These are phyloP conservation scores for Campoletis raptor DNA, from an alignment of 2,888 invertebrate species.

Conservation along the genomic window DNA sequence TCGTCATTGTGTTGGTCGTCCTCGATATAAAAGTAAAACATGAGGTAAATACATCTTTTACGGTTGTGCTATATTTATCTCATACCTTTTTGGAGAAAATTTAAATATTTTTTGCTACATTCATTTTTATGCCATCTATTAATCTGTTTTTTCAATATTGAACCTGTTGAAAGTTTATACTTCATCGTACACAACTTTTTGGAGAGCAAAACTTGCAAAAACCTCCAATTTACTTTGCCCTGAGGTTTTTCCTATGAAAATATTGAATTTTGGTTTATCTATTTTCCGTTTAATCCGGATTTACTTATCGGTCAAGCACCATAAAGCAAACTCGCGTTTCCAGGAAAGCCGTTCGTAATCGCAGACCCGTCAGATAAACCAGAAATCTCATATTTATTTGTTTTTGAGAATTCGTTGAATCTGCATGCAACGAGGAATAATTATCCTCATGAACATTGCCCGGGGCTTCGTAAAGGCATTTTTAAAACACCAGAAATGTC, in stretches of 20 bases:
- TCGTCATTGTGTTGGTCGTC: background rate
- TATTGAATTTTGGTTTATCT: background rate
- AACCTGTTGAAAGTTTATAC: background rate
- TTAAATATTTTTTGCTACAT: no score
- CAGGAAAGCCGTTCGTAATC: constrained; percentile 27
- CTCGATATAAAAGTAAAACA: background rate
- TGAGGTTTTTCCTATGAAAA: background rate
- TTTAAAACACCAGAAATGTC: background rate
- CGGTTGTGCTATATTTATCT: background rate
- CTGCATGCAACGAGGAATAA: constrained; percentile 5
- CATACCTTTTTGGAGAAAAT: no score
- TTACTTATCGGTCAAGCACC: constrained; percentile 29
- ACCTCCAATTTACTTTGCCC: background rate
- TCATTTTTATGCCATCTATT: no score
- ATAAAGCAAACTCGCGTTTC: constrained; percentile 40
- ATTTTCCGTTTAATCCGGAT: constrained; percentile 27
- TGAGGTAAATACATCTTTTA: background rate
- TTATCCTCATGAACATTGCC: background rate
- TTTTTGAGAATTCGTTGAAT: constrained; percentile 40
- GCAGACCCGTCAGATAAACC: constrained; percentile 28
- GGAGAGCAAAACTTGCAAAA: background rate
- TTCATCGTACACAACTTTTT: background rate
- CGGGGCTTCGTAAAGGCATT: background rate
- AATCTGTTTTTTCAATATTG: background rate
- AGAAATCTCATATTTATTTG: constrained; percentile 54